phyloP scores from a whole-genome alignment of 2,113 vertebrate species.

The Zosterops borbonicus region DNA sequence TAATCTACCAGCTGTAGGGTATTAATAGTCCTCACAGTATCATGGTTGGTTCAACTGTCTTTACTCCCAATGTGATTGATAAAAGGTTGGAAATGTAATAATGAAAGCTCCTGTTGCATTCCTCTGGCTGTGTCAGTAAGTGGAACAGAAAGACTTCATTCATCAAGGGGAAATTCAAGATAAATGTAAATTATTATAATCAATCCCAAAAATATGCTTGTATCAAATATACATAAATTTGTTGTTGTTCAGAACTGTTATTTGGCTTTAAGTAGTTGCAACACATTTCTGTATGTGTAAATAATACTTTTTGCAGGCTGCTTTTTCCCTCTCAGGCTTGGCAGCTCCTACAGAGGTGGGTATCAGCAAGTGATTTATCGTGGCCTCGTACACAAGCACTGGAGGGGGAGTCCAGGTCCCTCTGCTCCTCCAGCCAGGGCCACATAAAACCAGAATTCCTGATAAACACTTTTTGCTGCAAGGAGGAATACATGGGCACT shows the following conservation, averaged over 20 bases:
- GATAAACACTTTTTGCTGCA: neutral
- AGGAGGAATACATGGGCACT: neutral
- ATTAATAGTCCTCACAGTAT: constrained; percentile 3
- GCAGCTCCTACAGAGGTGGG: neutral
- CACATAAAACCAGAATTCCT: neutral
- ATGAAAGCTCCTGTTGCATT: constrained; percentile 38
- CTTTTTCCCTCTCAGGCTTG: constrained; percentile 17
- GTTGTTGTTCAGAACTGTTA: constrained; percentile 55
- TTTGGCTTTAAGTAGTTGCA: constrained; percentile 58
- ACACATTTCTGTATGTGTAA: constrained; percentile 42
- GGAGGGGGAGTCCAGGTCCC: neutral
- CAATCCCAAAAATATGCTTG: constrained; percentile 24
- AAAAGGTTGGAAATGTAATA: constrained; percentile 23
- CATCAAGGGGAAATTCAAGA: constrained; percentile 58
- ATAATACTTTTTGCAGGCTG: constrained; percentile 39
- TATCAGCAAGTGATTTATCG: neutral
- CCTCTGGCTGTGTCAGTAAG: constrained; percentile 2
- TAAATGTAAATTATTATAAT: constrained; percentile 60
- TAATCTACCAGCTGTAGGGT: constrained; percentile 34
- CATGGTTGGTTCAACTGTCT: constrained; percentile 29
- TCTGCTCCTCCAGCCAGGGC: neutral
- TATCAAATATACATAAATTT: constrained; percentile 55
- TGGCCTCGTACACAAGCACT: neutral
- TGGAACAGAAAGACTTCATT: constrained; percentile 30
- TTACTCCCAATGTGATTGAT: constrained; percentile 31